Evolutionary conservation across 2,797 vertebrate genomes (phyloP).

Genomic region (Basileuterus tristriatus): DNA sequence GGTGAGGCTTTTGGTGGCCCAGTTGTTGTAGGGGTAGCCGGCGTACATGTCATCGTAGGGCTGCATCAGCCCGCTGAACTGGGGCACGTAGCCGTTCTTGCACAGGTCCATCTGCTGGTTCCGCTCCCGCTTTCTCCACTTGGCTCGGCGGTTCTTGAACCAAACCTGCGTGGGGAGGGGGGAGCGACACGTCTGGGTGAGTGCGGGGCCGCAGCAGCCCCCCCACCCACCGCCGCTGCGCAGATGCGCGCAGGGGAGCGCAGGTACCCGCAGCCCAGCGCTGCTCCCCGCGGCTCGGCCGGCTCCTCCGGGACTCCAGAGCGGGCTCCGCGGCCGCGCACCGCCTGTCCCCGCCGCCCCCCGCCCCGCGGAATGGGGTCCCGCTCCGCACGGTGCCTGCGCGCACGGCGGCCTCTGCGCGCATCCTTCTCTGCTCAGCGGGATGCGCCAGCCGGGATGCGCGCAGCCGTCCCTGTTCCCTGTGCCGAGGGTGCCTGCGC

Average conservation of each 20-base stretch:
- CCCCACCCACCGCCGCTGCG: not conserved
- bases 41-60: slow-evolving; percentile 98
- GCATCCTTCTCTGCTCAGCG: not conserved
- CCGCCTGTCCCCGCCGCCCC: not conserved
- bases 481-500: not conserved
- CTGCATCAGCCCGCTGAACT: slow-evolving; percentile 97
- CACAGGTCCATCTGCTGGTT: slow-evolving; percentile 99
- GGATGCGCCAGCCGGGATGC: not conserved
- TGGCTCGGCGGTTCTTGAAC: slow-evolving; percentile 98
- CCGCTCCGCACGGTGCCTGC: not conserved
- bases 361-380: too few species aligned
- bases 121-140: slow-evolving; percentile 97
- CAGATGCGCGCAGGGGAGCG: not conserved
- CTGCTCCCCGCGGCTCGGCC: not conserved
- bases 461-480: not conserved
- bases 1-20: slow-evolving; percentile 94
- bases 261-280: not conserved
- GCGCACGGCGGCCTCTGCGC: not conserved
- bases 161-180: slow-evolving; percentile 82
- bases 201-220: not conserved
- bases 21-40: slow-evolving; percentile 98
- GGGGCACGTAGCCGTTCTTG: slow-evolving; percentile 96
- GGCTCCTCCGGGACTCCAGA: not conserved
- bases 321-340: not conserved
- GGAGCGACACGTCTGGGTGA: not conserved